Conservation (phyloP, 2,113 vertebrate genomes). For the Prinia subflava region DNA sequence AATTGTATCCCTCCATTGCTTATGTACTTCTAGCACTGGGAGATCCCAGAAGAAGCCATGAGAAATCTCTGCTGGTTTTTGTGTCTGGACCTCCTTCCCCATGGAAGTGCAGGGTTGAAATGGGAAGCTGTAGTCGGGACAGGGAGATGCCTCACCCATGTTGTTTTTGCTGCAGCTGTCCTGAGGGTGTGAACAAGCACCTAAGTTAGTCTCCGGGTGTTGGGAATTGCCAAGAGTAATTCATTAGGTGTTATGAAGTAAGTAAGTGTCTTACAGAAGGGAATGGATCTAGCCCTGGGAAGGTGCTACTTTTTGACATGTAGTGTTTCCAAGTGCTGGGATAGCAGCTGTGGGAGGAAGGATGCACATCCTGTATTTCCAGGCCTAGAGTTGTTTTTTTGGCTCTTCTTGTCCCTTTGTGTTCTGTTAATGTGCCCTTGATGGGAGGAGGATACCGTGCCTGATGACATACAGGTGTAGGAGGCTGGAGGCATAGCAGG, state of each 20-base stretch:
- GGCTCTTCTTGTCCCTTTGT: background rate
- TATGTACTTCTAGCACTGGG: rapidly evolving
- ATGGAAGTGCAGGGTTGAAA: background rate
- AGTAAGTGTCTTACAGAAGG: background rate
- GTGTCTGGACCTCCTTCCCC: background rate
- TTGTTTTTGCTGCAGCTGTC: background rate
- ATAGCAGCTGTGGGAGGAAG: background rate
- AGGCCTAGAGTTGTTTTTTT: background rate
- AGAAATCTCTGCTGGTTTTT: background rate
- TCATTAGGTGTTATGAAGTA: background rate
- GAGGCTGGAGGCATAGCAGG: background rate
- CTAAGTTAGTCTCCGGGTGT: background rate
- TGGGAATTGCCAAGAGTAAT: background rate
- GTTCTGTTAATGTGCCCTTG: background rate
- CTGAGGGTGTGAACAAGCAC: background rate
- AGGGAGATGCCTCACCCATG: rapidly evolving
- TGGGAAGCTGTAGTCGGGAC: background rate
- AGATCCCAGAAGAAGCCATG: background rate
- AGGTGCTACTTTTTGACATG: background rate
- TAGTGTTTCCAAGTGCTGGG: background rate
- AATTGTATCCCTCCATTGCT: background rate
- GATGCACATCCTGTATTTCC: background rate
- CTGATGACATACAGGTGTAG: background rate
- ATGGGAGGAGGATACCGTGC: background rate
- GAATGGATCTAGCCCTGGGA: slow-evolving; percentile 21